Conservation (phyloP, 2,888 invertebrate genomes). For the Callyntrura sp. region DNA sequence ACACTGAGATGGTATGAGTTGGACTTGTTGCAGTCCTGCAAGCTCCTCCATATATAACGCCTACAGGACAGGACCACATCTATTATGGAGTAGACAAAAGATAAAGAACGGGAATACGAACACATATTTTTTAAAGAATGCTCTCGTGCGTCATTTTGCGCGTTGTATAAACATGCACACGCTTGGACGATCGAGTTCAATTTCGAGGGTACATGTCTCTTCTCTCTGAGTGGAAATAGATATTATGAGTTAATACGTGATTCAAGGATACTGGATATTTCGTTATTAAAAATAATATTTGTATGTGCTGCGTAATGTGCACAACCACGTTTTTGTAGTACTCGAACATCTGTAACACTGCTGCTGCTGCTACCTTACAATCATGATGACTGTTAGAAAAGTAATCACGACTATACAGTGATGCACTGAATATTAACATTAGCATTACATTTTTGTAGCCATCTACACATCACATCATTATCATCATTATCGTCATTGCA, state of each 20-base stretch:
- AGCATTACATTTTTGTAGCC: neutral
- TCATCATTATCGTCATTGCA: neutral
- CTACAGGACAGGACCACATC: conserved; percentile 5
- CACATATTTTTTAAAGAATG: neutral
- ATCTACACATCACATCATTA: neutral
- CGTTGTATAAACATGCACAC: neutral
- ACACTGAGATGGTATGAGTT: conserved; percentile 6
- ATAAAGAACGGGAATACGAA: neutral
- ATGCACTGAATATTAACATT: neutral
- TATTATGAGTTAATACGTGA: neutral
- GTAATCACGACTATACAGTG: neutral
- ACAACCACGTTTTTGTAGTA: neutral
- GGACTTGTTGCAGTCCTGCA: conserved; percentile 7
- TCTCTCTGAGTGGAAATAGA: neutral
- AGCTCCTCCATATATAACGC: conserved; percentile 12
- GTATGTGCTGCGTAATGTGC: neutral
- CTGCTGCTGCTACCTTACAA: neutral
- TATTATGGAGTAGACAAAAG: neutral
- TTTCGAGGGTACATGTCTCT: conserved; percentile 7
- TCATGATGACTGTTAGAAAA: neutral
- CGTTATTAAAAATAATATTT: neutral
- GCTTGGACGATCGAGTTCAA: neutral
- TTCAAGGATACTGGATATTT: conserved; percentile 49
- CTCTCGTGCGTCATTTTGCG: neutral
- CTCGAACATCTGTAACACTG: neutral